Evolutionary conservation across 2,113 vertebrate genomes (phyloP), one percentile per base, ranked within the genome.

Genomic region (Salvelinus sp.): DNA sequence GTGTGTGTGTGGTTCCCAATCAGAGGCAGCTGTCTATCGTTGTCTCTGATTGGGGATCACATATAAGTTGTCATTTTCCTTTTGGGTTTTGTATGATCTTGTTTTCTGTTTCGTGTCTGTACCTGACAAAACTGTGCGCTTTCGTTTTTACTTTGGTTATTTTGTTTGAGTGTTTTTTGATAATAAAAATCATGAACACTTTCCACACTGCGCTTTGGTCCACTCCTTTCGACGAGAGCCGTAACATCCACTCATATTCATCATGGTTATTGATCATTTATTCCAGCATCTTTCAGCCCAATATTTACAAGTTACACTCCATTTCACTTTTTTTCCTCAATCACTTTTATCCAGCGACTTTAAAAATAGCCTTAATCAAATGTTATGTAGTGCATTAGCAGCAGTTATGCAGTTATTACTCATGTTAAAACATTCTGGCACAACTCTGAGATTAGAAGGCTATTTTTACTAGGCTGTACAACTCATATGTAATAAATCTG

Each of bases 221-320:
- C 25, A 25, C 25, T 25, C 25, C 25, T 25, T 25, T 25, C 25
- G 25, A 25, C 25, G 25, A 25, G 25, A 25, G 25, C 25, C 25
- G 25, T 25, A 25, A 25, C 25, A 25, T 25, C 25, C 25, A 47
- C 67, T 47, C 57, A 25, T 23, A 69, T 47, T 27, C 54, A 70
- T 69, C 28, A 76, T 69, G 5, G 50, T 28, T 23, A 76, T 48
- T 14, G 58, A 71, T 71, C 4, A 47, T 76, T 50, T 47, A 20
- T 63, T 47, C n/a, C 50, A 20, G 54, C 54, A 44, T 69, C 44
- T 76, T 65, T 22, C 25, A 72, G 58, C 25, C 14, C 28, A 57
- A 14, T 33, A 33, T 33, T 33, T 33, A 33, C 30, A 22, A 22
- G 66, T 44, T 25, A 50, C n/a, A 6, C 9, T 58, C 10, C 33